phyloP scores from a whole-genome alignment of 2,113 vertebrate species.

The Cynoglossus semilaevis region DNA sequence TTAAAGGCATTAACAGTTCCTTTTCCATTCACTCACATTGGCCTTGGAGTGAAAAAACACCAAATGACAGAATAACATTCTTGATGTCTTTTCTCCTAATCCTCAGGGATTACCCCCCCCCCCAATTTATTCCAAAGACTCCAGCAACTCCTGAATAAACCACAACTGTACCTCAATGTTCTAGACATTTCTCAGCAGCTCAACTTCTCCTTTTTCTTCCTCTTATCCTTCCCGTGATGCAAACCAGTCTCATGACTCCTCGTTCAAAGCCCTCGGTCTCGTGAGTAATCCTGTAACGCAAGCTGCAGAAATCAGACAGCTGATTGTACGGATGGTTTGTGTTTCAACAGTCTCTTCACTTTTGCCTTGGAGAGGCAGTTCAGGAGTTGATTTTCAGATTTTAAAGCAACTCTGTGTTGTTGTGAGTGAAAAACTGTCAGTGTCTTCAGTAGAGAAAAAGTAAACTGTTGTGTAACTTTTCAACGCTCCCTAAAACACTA shows the following conservation, averaged over 20 bases:
- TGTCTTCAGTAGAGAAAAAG: too few species aligned
- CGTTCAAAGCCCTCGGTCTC: slow-evolving; percentile 16
- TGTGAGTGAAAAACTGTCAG: too few species aligned
- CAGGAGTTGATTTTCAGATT: too few species aligned
- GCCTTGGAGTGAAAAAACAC: slow-evolving; percentile 25
- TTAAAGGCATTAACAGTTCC: neutral
- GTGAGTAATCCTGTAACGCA: slow-evolving; percentile 24
- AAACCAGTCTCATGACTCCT: slow-evolving; percentile 48
- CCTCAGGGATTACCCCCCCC: slow-evolving; percentile 44
- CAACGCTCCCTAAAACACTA: too few species aligned
- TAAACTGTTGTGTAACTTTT: too few species aligned
- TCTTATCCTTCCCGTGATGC: neutral
- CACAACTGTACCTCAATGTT: slow-evolving; percentile 36
- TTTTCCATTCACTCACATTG: slow-evolving; percentile 8
- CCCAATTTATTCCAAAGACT: slow-evolving; percentile 11
- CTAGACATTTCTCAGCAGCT: slow-evolving; percentile 30
- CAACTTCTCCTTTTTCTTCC: neutral
- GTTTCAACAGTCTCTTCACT: too few species aligned
- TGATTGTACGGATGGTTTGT: too few species aligned
- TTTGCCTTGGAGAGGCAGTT: too few species aligned
- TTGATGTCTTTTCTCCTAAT: slow-evolving; percentile 54
- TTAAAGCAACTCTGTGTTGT: neutral
- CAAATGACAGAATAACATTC: slow-evolving; percentile 55
- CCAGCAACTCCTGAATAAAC: slow-evolving; percentile 11
- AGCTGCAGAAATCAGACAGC: neutral